Base-by-base conservation (phyloP, 2,113 vertebrate species). In the Nycticorax nycticorax region DNA sequence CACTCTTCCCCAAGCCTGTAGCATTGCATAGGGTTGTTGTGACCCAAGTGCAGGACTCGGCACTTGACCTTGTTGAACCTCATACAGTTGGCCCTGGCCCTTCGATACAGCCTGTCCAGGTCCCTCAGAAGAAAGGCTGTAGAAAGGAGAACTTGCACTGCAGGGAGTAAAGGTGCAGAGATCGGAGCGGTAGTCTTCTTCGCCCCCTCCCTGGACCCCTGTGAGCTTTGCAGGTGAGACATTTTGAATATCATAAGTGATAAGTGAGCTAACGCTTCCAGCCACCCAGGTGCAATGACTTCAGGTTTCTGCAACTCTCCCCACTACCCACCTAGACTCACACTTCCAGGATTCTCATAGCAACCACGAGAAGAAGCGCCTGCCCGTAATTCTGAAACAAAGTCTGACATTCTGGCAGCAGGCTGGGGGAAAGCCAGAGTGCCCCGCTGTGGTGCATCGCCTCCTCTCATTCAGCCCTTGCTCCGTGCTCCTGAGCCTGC, bases 281-380 rank as follows among this genome's bases (percentile, higher is more conserved):
- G 67, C 4, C 15, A 48, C 5, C 0, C 55, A 69, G 22, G 7
- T 12, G 19, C 21, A 53, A 57, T 22, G 20, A 10, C 11, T 62
- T 73, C 60, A 69, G 47, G 19, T 62, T 63, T 62, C 72, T 81
- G 27, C 53, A 67, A 16, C 27, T 43, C 30, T 64, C 30, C 63
- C 43, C 33, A 6, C 15, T 57, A n/a, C 23, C 45, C 23, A n/a
- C 10, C 24, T 35, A 27, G 43, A n/a, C 15, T 39, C 60, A 30
- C 16, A 8, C 20, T 60, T 76, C 17, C n/a, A 47, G 74, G 43
- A 67, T 23, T 78, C 53, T 59, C 6, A 2, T 2, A 47, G 39
- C 37, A 92, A 52, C 13, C 50, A 47, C 0, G 3, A 78, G 45
- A 78, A 57, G 26, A 91, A 75, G 18, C 0, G 0, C 8, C 22